Percentiles rank a stretch among this genome's conserved stretches.
These are phyloP conservation scores for Anadara kagoshimensis DNA, from an alignment of 1,140 invertebrate species.

Conservation along the genomic window DNA sequence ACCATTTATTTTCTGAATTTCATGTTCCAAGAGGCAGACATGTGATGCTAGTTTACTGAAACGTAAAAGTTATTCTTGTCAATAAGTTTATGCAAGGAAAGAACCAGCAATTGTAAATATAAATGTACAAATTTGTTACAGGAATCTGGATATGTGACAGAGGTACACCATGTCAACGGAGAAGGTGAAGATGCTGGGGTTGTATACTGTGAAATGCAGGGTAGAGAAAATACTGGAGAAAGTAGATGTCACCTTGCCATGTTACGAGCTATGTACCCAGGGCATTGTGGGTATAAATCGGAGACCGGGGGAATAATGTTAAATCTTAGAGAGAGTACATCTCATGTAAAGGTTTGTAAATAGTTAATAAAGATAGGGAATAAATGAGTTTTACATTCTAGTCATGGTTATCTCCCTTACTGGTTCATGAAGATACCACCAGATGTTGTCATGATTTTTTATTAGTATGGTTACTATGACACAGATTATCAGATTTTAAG, in stretches of 20 bases:
- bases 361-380: background rate
- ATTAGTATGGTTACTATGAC: too few relatives aligned
- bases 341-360: slow-evolving; percentile 83
- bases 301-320: slow-evolving; percentile 88
- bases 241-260: slow-evolving; percentile 79
- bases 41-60: too few relatives aligned
- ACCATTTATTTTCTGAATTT: too few relatives aligned
- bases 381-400: too few relatives aligned
- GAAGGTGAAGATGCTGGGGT: slow-evolving; percentile 92
- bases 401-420: too few relatives aligned
- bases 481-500: too few relatives aligned
- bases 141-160: slow-evolving; percentile 88
- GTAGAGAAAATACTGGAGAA: slow-evolving; percentile 86
- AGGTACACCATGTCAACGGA: slow-evolving; percentile 93
- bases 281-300: slow-evolving; percentile 87
- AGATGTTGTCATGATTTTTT: too few relatives aligned
- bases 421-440: too few relatives aligned
- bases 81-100: too few relatives aligned
- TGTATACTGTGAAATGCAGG: slow-evolving; percentile 96
- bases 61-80: too few relatives aligned
- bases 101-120: too few relatives aligned
- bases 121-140: slow-evolving; percentile 58
- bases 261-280: slow-evolving; percentile 83
- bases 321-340: slow-evolving; percentile 87
- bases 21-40: too few relatives aligned